These are phyloP conservation scores for Apomyelois bistriatella DNA, from an alignment of 2,888 invertebrate genomes.

Conservation along the genomic window DNA sequence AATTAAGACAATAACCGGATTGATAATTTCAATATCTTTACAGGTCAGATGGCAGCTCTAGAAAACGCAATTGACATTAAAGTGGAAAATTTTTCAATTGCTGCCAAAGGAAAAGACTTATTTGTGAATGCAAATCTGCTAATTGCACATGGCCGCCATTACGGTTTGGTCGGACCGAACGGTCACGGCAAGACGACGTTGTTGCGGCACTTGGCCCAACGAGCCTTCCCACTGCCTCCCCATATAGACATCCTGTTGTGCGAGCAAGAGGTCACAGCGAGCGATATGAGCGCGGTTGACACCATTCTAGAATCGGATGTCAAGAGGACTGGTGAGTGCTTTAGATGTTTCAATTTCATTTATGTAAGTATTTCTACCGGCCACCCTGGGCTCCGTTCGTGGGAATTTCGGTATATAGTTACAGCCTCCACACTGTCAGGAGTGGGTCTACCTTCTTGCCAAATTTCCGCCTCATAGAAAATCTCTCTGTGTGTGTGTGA, in stretches of 20 bases:
- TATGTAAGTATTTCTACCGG: too few species aligned
- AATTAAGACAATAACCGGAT: too few species aligned
- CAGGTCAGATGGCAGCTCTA: conserved; percentile 86
- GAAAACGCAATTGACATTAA: conserved; percentile 99
- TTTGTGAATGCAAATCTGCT: conserved; percentile 97
- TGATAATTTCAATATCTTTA: conserved; percentile 12
- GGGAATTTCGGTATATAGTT: too few species aligned
- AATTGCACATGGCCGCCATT: conserved; percentile 95
- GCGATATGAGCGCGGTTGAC: conserved; percentile 95
- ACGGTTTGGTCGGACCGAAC: conserved; percentile 99
- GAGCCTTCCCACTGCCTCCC: conserved; percentile 96
- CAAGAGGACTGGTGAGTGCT: conserved; percentile 85
- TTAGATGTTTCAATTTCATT: not conserved
- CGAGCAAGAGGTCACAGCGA: conserved; percentile 98
- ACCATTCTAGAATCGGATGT: conserved; percentile 96
- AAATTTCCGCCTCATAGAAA: too few species aligned
- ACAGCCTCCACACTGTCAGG: too few species aligned
- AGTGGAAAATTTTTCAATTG: conserved; percentile 98
- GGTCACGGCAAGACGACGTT: conserved; percentile 99
- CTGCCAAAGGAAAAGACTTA: conserved; percentile 97
- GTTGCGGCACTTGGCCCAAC: conserved; percentile 93
- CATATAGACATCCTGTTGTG: conserved; percentile 97
- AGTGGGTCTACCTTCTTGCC: too few species aligned
- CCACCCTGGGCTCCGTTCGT: too few species aligned
- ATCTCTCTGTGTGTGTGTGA: too few species aligned